Evolutionary conservation across 2,797 vertebrate species (phyloP).

Genomic region (Garrulus glandarius): DNA sequence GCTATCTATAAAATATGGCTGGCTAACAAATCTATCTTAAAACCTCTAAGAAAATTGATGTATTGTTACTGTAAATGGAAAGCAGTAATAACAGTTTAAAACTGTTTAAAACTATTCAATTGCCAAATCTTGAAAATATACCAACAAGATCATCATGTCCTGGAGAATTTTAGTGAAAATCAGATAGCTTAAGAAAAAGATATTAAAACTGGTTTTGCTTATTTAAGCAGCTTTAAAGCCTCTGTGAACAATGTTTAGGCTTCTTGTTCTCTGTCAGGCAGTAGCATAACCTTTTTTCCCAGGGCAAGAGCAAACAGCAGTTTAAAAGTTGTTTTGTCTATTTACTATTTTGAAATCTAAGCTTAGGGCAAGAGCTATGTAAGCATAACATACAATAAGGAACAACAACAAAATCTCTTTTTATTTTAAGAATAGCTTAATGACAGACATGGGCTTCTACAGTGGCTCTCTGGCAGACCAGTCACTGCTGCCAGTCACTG

Average conservation of each 20-base stretch:
- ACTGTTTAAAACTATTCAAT: not conserved
- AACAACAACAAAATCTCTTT: not conserved
- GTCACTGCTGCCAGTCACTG: not conserved
- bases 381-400: not conserved
- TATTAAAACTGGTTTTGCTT: not conserved
- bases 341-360: constrained; percentile 8
- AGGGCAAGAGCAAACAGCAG: not conserved
- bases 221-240: not conserved
- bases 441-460: not conserved
- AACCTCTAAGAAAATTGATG: not conserved
- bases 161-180: not conserved
- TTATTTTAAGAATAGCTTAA: not conserved
- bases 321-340: not conserved
- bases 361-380: not conserved
- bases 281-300: not conserved
- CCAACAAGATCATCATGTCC: not conserved
- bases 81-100: not conserved
- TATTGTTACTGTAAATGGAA: not conserved
- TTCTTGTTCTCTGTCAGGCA: not conserved
- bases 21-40: not conserved
- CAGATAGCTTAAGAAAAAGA: not conserved
- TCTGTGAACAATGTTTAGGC: not conserved
- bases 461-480: not conserved
- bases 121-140: not conserved
- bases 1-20: not conserved